phyloP scores from a whole-genome alignment of 2,888 invertebrate genomes.

The Cosmia trapezina region DNA sequence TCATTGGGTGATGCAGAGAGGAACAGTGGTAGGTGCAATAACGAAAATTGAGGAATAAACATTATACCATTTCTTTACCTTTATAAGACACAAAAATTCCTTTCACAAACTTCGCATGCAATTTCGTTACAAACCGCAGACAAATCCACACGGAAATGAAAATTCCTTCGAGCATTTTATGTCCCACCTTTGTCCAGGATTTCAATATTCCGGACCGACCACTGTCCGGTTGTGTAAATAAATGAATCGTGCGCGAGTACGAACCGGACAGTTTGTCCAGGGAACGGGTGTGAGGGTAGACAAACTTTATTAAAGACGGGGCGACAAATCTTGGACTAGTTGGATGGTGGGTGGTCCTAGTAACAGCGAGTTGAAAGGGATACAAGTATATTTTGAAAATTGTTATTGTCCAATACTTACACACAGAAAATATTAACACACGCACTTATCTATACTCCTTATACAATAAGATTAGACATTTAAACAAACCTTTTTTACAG shows the following conservation, averaged over 20 bases:
- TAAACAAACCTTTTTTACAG: too few species aligned
- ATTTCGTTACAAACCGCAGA: not conserved
- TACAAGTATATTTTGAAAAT: too few species aligned
- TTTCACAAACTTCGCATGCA: slow-evolving; percentile 10
- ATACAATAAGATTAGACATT: too few species aligned
- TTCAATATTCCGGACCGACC: slow-evolving; percentile 41
- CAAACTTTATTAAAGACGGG: slow-evolving; percentile 53
- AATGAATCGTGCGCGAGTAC: slow-evolving; percentile 31
- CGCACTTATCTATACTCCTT: too few species aligned
- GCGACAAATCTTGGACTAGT: slow-evolving; percentile 30
- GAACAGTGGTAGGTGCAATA: not conserved
- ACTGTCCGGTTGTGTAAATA: slow-evolving; percentile 47
- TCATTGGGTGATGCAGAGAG: not conserved
- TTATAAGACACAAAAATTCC: not conserved
- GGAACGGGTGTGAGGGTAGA: slow-evolving; percentile 8
- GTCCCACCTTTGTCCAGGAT: slow-evolving; percentile 13
- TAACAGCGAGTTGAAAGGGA: not conserved
- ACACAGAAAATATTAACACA: too few species aligned
- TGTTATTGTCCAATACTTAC: too few species aligned
- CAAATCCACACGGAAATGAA: slow-evolving; percentile 9
- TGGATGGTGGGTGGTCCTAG: slow-evolving; percentile 12
- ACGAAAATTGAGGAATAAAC: not conserved
- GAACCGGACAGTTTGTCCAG: slow-evolving; percentile 22
- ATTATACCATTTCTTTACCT: not conserved
- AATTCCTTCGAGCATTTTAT: slow-evolving; percentile 43